Evolutionary conservation across 2,888 invertebrate genomes (phyloP), one percentile per base, ranked within the genome.

Genomic region (Eupithecia inturbata): DNA sequence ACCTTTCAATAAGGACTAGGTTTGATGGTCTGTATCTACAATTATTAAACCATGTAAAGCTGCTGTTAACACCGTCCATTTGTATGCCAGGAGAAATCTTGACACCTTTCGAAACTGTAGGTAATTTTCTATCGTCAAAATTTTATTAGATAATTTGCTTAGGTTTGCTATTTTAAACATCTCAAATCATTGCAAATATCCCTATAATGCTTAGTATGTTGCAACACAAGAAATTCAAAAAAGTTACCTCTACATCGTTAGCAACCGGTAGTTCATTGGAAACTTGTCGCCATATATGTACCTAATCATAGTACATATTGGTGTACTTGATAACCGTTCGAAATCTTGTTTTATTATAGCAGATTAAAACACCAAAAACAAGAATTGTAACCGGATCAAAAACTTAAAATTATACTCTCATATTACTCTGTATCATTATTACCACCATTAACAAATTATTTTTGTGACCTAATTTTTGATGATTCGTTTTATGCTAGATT

Each of bases 1-100:
- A 72, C 74, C 74, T 71, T 68, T 62, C 26, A 12, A 36, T 53
- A 53, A 62, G 62, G 31, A 19, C 31, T 28, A 62, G 31, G 62
- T 19, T 22, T 62, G 19, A 16, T 19, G 4, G 57, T 57, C 4
- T 26, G 1, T 1, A 5, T 53, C 14, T 57, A 22, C 10, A 53
- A 53, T 10, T 7, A 53, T 10, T 7, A 49, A n/a, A 49, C n/a
- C 7, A n/a, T 45, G 19, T 45, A 45, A 45, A n/a, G n/a, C 9
- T 45, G 45, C 45, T 19, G 16, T 45, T 7, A 19, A 45, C 19
- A 45, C 45, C 7, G n/a, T n/a, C n/a, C n/a, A n/a, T n/a, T n/a
- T n/a, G n/a, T 45, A 19, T 45, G 19, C 2, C 45, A 45, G 3
- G 9, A n/a, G 9, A n/a, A 49, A 3, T n/a, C n/a, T n/a, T 49